These are phyloP conservation scores for Geotrupes spiniger DNA, from an alignment of 2,888 invertebrate genomes.

Conservation along the genomic window DNA sequence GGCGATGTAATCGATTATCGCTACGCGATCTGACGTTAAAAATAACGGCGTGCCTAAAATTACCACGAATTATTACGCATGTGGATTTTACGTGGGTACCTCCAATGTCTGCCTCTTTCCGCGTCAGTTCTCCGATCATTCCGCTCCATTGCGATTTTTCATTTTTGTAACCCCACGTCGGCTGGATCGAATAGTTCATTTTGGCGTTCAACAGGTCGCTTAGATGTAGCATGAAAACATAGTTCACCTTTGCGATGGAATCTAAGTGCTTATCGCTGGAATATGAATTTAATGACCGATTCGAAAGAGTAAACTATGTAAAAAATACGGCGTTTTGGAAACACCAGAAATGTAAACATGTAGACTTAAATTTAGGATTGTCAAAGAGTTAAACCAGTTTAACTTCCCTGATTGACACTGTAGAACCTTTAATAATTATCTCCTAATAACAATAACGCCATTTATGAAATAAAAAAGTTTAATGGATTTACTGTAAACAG, in stretches of 20 bases:
- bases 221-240: conserved; percentile 58
- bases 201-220: conserved; percentile 58
- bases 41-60: conserved; percentile 62
- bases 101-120: conserved; percentile 61
- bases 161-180: conserved; percentile 62
- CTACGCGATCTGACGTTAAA: conserved; percentile 59
- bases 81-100: conserved; percentile 41
- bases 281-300: conserved; percentile 15
- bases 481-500: too few relatives aligned
- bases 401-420: too few relatives aligned
- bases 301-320: too few relatives aligned
- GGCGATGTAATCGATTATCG: conserved; percentile 63
- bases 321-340: too few relatives aligned
- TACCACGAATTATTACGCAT: conserved; percentile 5
- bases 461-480: too few relatives aligned
- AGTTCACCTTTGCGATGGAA: conserved; percentile 64
- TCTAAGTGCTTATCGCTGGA: conserved; percentile 54
- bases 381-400: too few relatives aligned
- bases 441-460: too few relatives aligned
- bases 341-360: too few relatives aligned
- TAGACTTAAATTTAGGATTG: too few relatives aligned
- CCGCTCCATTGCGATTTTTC: conserved; percentile 61
- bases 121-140: conserved; percentile 61
- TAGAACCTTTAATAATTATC: too few relatives aligned
- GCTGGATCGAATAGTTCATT: conserved; percentile 54